phyloP scores from a whole-genome alignment of 2,797 vertebrate genomes.

The Gymnothorax javanicus region DNA sequence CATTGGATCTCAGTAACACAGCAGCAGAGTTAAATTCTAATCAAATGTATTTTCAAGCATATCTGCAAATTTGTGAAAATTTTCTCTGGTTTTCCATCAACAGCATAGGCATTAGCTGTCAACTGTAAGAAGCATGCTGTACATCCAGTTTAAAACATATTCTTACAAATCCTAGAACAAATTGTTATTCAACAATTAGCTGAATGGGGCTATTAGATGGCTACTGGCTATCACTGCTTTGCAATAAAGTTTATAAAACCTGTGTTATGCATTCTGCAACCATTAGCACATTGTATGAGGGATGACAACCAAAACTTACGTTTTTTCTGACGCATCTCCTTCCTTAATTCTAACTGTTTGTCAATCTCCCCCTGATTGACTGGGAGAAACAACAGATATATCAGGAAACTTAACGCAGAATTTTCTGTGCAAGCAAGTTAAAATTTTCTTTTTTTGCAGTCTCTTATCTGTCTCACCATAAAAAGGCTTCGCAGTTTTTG shows the following conservation, averaged over 20 bases:
- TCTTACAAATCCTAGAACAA: background rate
- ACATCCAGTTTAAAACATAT: background rate
- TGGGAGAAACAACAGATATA: slow-evolving; percentile 29
- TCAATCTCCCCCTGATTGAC: slow-evolving; percentile 49
- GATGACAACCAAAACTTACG: background rate
- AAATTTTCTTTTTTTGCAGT: background rate
- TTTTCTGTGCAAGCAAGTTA: background rate
- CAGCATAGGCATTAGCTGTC: background rate
- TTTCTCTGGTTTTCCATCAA: background rate
- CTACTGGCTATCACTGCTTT: background rate
- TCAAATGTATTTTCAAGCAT: background rate
- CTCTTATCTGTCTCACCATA: slow-evolving; percentile 41
- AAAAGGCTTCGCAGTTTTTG: slow-evolving; percentile 14
- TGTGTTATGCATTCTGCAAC: background rate
- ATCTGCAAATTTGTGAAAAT: background rate
- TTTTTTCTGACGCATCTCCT: background rate
- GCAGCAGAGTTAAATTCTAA: background rate
- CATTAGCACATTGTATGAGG: background rate
- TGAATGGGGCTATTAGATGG: background rate
- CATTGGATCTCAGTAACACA: too few relatives aligned
- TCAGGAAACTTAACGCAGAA: slow-evolving; percentile 15
- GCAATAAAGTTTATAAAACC: background rate
- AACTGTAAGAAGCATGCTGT: background rate
- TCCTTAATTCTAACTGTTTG: background rate
- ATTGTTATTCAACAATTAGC: background rate